Conservation (phyloP, 2,888 invertebrate species). For the Silvanus unidentatus region DNA sequence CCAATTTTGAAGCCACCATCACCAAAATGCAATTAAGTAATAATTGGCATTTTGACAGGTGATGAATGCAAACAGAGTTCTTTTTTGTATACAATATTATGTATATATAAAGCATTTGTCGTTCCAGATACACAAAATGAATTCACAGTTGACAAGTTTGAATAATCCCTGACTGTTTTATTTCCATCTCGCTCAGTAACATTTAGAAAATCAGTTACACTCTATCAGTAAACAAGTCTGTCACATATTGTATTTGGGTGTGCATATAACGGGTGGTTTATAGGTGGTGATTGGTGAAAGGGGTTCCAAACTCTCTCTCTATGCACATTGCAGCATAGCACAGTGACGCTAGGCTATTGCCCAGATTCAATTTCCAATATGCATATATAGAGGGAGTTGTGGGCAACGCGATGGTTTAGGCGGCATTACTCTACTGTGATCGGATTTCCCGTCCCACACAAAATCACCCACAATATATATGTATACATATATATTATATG, state of each 20-base stretch:
- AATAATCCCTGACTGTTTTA: conserved; percentile 33
- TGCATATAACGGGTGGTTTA: conserved; percentile 23
- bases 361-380: conserved; percentile 47
- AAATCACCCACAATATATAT: not conserved
- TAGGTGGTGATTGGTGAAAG: too few species aligned
- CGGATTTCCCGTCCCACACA: conserved; percentile 36
- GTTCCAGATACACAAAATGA: conserved; percentile 29
- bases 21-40: conserved; percentile 24
- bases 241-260: conserved; percentile 40
- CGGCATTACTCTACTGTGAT: conserved; percentile 41
- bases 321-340: conserved; percentile 41
- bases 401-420: conserved; percentile 33
- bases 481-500: too few species aligned
- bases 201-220: too few species aligned
- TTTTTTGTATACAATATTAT: conserved; percentile 13
- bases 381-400: conserved; percentile 35
- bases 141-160: conserved; percentile 43
- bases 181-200: too few species aligned
- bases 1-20: not conserved
- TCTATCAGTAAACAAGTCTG: conserved; percentile 39
- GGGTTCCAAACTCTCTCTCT: conserved; percentile 16
- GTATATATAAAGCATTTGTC: conserved; percentile 19
- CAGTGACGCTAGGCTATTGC: conserved; percentile 40
- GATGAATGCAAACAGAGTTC: conserved; percentile 29
- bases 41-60: conserved; percentile 34